phyloP scores from a whole-genome alignment of 2,113 vertebrate species.

The Garra rufa region DNA sequence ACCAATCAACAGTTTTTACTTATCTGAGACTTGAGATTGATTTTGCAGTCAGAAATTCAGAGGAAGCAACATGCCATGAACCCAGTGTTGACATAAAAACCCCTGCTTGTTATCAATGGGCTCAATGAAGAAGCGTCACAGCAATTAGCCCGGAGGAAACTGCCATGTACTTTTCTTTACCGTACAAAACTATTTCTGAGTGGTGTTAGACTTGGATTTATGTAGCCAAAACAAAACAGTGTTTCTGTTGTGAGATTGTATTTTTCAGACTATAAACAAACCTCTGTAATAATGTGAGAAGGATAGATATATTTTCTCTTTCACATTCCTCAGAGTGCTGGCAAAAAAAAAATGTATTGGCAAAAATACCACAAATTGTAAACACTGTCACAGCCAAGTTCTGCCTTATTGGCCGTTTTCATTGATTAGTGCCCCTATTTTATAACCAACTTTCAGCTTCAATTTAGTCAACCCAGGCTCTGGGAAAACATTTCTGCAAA shows the following conservation, averaged over 20 bases:
- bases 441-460: slow-evolving; percentile 4
- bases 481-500: background rate
- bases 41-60: slow-evolving; percentile 32
- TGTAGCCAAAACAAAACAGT: background rate
- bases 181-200: background rate
- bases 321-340: background rate
- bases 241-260: slow-evolving; percentile 1
- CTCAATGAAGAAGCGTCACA: slow-evolving; percentile 15
- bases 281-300: background rate
- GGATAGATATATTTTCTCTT: background rate
- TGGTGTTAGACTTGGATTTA: background rate
- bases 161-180: background rate
- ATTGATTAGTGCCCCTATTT: background rate
- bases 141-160: slow-evolving; percentile 40
- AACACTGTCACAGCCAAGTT: background rate
- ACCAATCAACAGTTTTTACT: slow-evolving; percentile 41
- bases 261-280: background rate
- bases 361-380: background rate
- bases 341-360: background rate
- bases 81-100: slow-evolving; percentile 18
- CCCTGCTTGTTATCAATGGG: slow-evolving; percentile 10
- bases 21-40: slow-evolving; percentile 50
- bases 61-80: slow-evolving; percentile 27
- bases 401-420: background rate
- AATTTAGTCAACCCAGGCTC: background rate